Percentiles rank a stretch among this genome's conserved stretches.
Evolutionary conservation across 2,797 vertebrate genomes (phyloP).

Genomic region (Coregonus sp.): DNA sequence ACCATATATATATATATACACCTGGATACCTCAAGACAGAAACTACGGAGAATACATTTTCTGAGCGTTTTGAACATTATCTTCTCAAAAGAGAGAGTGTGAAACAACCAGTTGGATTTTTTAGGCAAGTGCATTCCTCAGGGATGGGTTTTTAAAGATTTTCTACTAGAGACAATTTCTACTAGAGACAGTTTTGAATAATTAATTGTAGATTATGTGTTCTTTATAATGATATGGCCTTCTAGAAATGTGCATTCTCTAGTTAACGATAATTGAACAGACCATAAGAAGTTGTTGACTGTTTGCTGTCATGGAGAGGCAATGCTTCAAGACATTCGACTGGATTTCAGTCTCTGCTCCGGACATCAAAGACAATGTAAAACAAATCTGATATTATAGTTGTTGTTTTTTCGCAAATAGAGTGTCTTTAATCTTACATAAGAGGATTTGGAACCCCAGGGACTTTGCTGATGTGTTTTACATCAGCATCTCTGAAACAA

Average conservation of each 20-base stretch:
- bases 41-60: slow-evolving; percentile 4
- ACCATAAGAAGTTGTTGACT: background rate
- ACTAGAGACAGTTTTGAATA: background rate
- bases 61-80: background rate
- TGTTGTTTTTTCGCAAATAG: background rate
- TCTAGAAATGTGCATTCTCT: background rate
- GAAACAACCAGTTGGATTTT: slow-evolving; percentile 8
- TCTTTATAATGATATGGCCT: background rate
- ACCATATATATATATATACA: background rate
- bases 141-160: background rate
- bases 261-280: too few relatives aligned
- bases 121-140: slow-evolving; percentile 42
- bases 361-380: background rate
- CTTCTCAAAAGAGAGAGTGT: background rate
- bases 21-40: slow-evolving; percentile 7
- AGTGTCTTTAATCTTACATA: background rate
- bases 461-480: background rate
- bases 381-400: background rate
- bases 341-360: background rate
- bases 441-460: slow-evolving; percentile 1
- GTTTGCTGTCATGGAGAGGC: background rate
- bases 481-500: background rate
- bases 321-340: background rate
- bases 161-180: background rate
- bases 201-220: background rate